These are phyloP conservation scores for Psammodynastes pulverulentus DNA, from an alignment of 2,113 vertebrate genomes.

Conservation along the genomic window DNA sequence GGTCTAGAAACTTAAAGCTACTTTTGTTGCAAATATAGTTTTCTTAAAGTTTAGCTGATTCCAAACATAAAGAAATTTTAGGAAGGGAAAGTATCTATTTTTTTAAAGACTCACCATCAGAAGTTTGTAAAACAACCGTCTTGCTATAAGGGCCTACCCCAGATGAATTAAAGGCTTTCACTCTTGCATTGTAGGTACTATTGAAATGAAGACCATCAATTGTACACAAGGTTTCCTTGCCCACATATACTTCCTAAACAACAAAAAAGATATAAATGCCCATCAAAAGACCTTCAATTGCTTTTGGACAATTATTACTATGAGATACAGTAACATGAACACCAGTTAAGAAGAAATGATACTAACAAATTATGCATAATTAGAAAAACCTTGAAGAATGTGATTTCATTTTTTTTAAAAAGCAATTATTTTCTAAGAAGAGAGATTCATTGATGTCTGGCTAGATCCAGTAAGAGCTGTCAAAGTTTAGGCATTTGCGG, in stretches of 20 bases:
- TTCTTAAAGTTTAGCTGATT: not conserved
- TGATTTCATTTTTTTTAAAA: not conserved
- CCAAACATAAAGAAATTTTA: not conserved
- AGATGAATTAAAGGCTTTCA: slow-evolving; percentile 90
- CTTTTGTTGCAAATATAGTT: not conserved
- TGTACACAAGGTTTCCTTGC: slow-evolving; percentile 96
- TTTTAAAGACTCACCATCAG: slow-evolving; percentile 79
- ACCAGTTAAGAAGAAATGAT: not conserved
- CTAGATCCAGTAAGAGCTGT: not conserved
- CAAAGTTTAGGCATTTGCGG: not conserved
- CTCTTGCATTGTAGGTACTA: slow-evolving; percentile 93
- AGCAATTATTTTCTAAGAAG: not conserved
- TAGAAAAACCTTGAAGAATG: not conserved
- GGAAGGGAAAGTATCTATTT: not conserved
- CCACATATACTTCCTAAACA: slow-evolving; percentile 92
- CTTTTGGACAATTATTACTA: not conserved
- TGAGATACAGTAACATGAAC: not conserved
- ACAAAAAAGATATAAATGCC: slow-evolving; percentile 6
- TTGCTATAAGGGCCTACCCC: slow-evolving; percentile 96
- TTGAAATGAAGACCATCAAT: slow-evolving; percentile 98
- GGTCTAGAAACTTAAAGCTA: not conserved
- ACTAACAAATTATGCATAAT: not conserved
- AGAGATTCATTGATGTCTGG: not conserved
- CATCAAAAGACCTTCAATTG: not conserved
- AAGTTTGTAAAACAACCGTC: slow-evolving; percentile 92